Base-by-base conservation (phyloP, 2,797 vertebrate species). In the Acrossocheilus wenchowensis region DNA sequence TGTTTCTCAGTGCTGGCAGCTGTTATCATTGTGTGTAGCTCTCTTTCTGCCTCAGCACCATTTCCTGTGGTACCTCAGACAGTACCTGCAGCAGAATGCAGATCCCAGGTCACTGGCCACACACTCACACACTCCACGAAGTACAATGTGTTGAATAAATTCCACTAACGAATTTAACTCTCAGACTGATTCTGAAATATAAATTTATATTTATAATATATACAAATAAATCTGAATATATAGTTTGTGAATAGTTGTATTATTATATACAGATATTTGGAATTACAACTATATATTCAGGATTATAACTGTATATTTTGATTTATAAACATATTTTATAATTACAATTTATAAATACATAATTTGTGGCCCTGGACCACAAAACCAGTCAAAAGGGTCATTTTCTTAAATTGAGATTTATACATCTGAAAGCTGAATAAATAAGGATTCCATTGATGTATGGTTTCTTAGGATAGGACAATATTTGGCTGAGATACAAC, bases 11-110 rank as follows among this genome's bases (percentile, higher is more conserved):
- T 97, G 97, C 92, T 99, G 98, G 98, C 98, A 99, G 88, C 96
- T 99, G 93, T 92, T 99, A 92, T 98, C 98, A 88, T 94, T 99
- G 87, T 99, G 97, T 8, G 96, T 97, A 85, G 97, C 98, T 12
- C 95, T 99, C 0, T 99, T 99, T 89, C 96, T 99, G 84, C 98
- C 98, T 86, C 98, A 99, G 39, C 97, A 99, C 88, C 97, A 97
- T 91, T 97, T 99, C 93, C 97, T 99, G 62, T 99, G 98, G 98
- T 98, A 98, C 83, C 86, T 99, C 89, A 96, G 95, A 83, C 96
- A 97, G 92, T 97, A 98, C 89, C 93, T 99, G 74, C 97, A 97
- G 84, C 95, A 94, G 71, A 97, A 98, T 0, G 97, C 97, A 10
- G 97, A 99, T 89, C 94, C 97, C 83, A 97, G 96, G 98, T 98